Evolutionary conservation across 2,113 vertebrate species (phyloP).

Genomic region (zebrafish (Danio rerio)): GRCz12tu NC_133197.1:25428501-25429000

Average conservation of each 20-base stretch:
- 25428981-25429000: neutral
- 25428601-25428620: constrained; percentile 98
- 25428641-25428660: constrained; percentile 95
- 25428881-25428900: neutral
- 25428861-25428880: neutral
- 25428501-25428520: constrained; percentile 94
- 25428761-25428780: neutral
- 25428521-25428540: constrained; percentile 99
- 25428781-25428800: too few relatives aligned
- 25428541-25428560: constrained; percentile 93
- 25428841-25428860: neutral
- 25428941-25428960: neutral
- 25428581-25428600: constrained; percentile 91
- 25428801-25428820: too few relatives aligned
- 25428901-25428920: neutral
- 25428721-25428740: too few relatives aligned
- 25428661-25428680: constrained; percentile 97
- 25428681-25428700: too few relatives aligned
- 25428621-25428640: constrained; percentile 98
- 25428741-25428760: neutral
- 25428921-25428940: too few relatives aligned
- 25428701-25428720: too few relatives aligned
- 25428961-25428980: neutral
- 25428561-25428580: constrained; percentile 91
- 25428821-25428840: too few relatives aligned